Base-by-base conservation (phyloP, 2,113 vertebrate species). In the Alces alces region DNA sequence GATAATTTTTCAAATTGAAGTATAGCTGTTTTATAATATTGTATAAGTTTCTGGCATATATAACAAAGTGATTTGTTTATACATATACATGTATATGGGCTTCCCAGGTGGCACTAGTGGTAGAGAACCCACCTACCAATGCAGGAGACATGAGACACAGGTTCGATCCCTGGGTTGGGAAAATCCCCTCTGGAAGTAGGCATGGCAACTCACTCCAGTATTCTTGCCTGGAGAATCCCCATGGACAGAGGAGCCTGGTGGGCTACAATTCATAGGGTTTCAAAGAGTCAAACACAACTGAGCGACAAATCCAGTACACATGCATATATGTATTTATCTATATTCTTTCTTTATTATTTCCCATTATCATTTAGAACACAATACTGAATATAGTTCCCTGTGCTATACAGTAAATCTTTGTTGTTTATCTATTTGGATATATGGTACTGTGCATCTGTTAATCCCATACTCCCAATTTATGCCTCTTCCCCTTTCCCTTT, bases 301-400 rank as follows among this genome's bases (percentile, higher is more conserved):
- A 70, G n/a, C 0, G n/a, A 70, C 19, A 23, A 70, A 39, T 39
- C 5, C 19, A 0, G 1, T 36, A 39, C 19, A 23, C 10, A 39
- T 12, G n/a, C 66, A 12, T n/a, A 0, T 13, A n/a, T n/a, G 17
- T 82, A n/a, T 82, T 33, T 76, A 43, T 27, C 36, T 78, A 16
- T 78, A 28, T 78, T 76, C 21, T 76, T 76, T 76, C 19, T 50
- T 33, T 27, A 45, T 45, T 79, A 27, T 79, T 78, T 79, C 17
- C 30, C 79, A n/a, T 23, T 82, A 23, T 82, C 52, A n/a, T 23
- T 82, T 80, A 80, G 78, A 21, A 33, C 78, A 80, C 47, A 50
- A 80, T 80, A 79, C 28, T 52, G 45, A 80, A 12, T 80, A 80
- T 52, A 80, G 28, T 80, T 52, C 47, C 78, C 30, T 80, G 30